phyloP scores from a whole-genome alignment of 2,113 vertebrate genomes.

The Donacobius atricapilla region DNA sequence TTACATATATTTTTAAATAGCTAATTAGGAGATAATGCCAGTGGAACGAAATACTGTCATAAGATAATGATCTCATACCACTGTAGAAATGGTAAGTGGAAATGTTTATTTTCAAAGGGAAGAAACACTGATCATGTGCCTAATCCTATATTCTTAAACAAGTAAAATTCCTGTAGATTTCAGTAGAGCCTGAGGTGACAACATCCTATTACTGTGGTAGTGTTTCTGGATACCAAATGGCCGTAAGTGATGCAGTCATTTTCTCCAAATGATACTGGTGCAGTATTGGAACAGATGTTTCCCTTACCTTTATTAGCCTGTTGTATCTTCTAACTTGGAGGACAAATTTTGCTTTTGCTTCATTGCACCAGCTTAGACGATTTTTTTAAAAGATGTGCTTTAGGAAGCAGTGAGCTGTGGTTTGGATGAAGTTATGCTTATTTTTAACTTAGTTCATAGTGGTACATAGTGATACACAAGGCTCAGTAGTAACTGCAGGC shows the following conservation, averaged over 20 bases:
- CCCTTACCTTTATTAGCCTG: constrained; percentile 59
- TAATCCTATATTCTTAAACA: constrained; percentile 59
- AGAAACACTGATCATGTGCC: constrained; percentile 40
- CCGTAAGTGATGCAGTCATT: constrained; percentile 33
- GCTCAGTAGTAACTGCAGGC: not conserved
- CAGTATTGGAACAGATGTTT: constrained; percentile 51
- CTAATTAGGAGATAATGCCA: constrained; percentile 48
- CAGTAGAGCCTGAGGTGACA: constrained; percentile 52
- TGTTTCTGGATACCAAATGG: constrained; percentile 52
- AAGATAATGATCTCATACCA: constrained; percentile 20
- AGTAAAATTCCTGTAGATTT: constrained; percentile 50
- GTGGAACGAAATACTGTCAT: constrained; percentile 18
- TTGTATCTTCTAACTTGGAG: constrained; percentile 40
- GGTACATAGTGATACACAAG: constrained; percentile 1
- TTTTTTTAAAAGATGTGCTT: not conserved
- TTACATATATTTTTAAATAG: constrained; percentile 53
- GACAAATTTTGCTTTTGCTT: constrained; percentile 31
- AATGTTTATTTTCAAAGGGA: constrained; percentile 54
- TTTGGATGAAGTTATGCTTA: constrained; percentile 33
- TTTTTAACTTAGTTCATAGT: constrained; percentile 56
- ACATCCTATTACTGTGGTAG: constrained; percentile 31
- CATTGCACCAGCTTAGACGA: not conserved
- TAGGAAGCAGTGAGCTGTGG: constrained; percentile 30
- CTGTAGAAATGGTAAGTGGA: constrained; percentile 20
- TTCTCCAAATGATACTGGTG: constrained; percentile 38